phyloP scores from a whole-genome alignment of 1,140 invertebrate genomes.

The Trichonephila inaurata region DNA sequence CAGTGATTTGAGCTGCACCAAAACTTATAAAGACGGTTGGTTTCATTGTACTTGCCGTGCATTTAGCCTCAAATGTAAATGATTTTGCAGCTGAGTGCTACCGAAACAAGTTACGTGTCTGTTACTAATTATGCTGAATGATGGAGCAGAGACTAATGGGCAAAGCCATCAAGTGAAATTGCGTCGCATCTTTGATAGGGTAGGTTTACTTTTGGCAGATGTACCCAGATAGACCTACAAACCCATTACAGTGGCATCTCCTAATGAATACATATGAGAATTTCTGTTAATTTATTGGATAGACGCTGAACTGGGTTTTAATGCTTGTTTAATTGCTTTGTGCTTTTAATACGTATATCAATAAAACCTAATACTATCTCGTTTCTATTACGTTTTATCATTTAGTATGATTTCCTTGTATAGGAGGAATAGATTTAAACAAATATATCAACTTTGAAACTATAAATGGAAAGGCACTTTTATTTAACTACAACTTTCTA shows the following conservation, averaged over 20 bases:
- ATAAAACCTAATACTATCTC: not conserved
- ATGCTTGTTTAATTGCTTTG: slow-evolving; percentile 22
- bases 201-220: slow-evolving; percentile 38
- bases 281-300: slow-evolving; percentile 13
- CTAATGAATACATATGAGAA: slow-evolving; percentile 35
- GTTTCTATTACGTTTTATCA: no score
- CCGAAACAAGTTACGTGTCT: slow-evolving; percentile 30
- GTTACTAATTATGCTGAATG: slow-evolving; percentile 35
- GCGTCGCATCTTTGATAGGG: slow-evolving; percentile 33
- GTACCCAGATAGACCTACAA: slow-evolving; percentile 10
- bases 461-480: no score
- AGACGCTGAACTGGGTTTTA: not conserved
- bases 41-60: slow-evolving; percentile 16
- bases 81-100: slow-evolving; percentile 4
- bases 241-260: slow-evolving; percentile 11
- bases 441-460: no score
- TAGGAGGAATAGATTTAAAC: no score
- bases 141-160: slow-evolving; percentile 34
- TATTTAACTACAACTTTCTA: no score
- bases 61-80: slow-evolving; percentile 14
- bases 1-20: slow-evolving; percentile 3
- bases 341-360: not conserved
- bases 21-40: slow-evolving; percentile 33
- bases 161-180: slow-evolving; percentile 31
- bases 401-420: no score